A percentile compares a stretch with the other conserved stretches of the same genome.
These are phyloP conservation scores for Machimus atricapillus DNA, from an alignment of 2,888 invertebrate species.

Conservation along the genomic window DNA sequence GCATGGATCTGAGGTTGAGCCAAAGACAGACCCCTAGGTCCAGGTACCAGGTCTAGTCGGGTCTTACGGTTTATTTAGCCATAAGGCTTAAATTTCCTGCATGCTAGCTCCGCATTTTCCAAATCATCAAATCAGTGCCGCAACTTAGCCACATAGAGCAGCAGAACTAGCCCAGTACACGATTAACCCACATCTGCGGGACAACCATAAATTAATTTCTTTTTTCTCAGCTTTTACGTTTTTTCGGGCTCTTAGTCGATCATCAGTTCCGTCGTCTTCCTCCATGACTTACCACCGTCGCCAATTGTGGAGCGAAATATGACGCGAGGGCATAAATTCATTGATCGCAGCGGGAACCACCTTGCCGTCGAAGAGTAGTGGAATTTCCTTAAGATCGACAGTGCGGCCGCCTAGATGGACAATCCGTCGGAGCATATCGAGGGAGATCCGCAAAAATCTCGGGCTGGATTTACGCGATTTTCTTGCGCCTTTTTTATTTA, in stretches of 20 bases:
- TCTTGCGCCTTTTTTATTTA: neutral
- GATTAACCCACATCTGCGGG: slow-evolving; percentile 63
- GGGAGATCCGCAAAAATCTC: slow-evolving; percentile 14
- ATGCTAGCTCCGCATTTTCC: slow-evolving; percentile 21
- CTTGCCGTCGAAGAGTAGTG: neutral
- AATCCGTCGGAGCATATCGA: neutral
- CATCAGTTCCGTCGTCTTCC: slow-evolving; percentile 28
- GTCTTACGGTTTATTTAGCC: neutral
- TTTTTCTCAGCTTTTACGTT: neutral
- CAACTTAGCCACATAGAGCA: neutral
- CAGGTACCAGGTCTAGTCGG: neutral
- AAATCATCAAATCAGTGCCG: slow-evolving; percentile 38
- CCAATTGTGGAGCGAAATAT: slow-evolving; percentile 33
- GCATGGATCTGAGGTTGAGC: neutral
- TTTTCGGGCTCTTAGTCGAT: neutral
- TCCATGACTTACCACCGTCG: slow-evolving; percentile 4
- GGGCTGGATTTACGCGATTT: neutral
- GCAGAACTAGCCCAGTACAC: slow-evolving; percentile 60
- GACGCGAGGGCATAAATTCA: slow-evolving; percentile 22
- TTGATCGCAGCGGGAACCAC: slow-evolving; percentile 16
- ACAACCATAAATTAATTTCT: slow-evolving; percentile 60
- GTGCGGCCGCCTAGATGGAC: neutral
- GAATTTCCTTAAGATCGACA: slow-evolving; percentile 21
- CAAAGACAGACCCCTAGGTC: neutral
- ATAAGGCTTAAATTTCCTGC: slow-evolving; percentile 13